A percentile compares a stretch with the other conserved stretches of the same genome.
Conservation (phyloP, 1,140 invertebrate genomes). For the Caerostris extrusa region DNA sequence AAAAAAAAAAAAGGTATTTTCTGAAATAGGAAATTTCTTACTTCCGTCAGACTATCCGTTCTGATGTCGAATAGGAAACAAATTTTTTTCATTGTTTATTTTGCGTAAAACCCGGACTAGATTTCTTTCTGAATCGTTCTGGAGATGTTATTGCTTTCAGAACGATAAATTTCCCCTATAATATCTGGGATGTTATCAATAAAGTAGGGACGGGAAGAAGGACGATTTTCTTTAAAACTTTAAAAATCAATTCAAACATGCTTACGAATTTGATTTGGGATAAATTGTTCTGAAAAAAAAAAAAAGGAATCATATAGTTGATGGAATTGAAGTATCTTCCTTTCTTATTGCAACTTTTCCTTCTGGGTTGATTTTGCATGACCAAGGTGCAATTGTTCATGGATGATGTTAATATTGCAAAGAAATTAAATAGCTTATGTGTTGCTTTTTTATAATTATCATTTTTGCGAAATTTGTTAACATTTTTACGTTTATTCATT, state of each 20-base stretch:
- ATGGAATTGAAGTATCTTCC: too few species aligned
- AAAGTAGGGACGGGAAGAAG: background rate
- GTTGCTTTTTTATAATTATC: too few species aligned
- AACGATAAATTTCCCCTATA: conserved; percentile 31
- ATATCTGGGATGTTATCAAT: conserved; percentile 8
- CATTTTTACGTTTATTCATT: too few species aligned
- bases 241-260: background rate
- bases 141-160: conserved; percentile 63
- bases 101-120: conserved; percentile 23
- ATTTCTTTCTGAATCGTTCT: conserved; percentile 40
- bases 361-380: too few species aligned
- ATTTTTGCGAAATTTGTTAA: too few species aligned
- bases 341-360: too few species aligned
- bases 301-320: too few species aligned
- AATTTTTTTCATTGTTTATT: conserved; percentile 67
- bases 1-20: conserved; percentile 57
- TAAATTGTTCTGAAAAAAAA: too few species aligned
- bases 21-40: conserved; percentile 64
- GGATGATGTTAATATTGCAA: too few species aligned
- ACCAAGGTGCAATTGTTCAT: too few species aligned
- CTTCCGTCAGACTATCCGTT: conserved; percentile 34
- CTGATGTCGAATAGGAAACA: conserved; percentile 59
- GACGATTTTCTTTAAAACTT: background rate
- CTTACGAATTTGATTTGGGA: background rate
- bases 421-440: too few species aligned